Evolutionary conservation across 2,888 invertebrate species (phyloP).

Genomic region (Leistus spinibarbis): DNA sequence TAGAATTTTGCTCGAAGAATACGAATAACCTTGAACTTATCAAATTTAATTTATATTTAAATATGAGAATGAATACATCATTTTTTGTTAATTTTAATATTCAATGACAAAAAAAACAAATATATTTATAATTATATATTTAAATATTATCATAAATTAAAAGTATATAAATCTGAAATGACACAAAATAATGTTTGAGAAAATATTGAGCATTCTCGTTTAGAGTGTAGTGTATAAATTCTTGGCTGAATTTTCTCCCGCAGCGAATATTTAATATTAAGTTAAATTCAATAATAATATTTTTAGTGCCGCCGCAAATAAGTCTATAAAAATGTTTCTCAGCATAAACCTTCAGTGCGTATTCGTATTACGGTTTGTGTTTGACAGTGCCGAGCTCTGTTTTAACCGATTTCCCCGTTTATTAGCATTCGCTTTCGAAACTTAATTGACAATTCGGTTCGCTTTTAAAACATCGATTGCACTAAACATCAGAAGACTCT

Average conservation of each 20-base stretch:
- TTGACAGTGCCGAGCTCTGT: conserved; percentile 24
- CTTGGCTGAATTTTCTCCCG: conserved; percentile 24
- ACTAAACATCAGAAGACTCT: neutral
- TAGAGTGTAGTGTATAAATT: conserved; percentile 21
- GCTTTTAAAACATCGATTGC: neutral
- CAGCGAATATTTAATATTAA: conserved; percentile 30
- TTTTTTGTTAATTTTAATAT: no score
- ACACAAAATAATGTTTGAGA: neutral
- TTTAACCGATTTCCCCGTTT: conserved; percentile 17
- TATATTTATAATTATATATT: no score
- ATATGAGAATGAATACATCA: no score
- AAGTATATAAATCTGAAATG: no score
- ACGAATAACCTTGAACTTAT: no score
- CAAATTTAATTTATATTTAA: no score
- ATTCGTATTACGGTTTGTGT: conserved; percentile 29
- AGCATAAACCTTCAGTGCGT: conserved; percentile 29
- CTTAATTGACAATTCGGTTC: conserved; percentile 35
- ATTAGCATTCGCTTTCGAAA: conserved; percentile 21
- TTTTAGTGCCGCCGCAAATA: conserved; percentile 30
- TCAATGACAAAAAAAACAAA: no score
- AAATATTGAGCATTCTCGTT: neutral
- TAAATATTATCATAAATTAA: no score
- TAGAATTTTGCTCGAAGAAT: no score
- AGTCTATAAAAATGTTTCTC: conserved; percentile 35
- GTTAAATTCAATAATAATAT: conserved; percentile 37